A percentile compares a stretch with the other conserved stretches of the same genome.
Evolutionary conservation across 2,888 invertebrate species (phyloP).

Genomic region (Stratiomys singularior): DNA sequence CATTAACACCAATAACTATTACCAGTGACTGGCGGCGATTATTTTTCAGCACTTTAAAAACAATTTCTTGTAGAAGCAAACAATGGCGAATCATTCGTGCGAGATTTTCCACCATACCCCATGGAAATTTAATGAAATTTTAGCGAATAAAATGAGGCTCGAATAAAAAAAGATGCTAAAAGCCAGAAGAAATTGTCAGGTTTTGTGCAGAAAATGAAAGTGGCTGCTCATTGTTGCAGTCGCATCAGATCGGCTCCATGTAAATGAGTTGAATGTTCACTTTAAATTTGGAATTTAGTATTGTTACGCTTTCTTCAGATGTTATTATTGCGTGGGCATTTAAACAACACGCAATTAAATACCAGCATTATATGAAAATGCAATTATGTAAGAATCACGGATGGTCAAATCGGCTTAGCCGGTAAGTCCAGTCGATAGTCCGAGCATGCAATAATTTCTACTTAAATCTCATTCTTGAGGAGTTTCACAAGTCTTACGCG

Average conservation of each 20-base stretch:
- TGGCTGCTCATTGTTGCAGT: constrained; percentile 8
- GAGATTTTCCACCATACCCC: neutral
- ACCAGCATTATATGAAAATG: constrained; percentile 19
- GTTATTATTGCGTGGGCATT: constrained; percentile 30
- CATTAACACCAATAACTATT: neutral
- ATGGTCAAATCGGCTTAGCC: neutral
- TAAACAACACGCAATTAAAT: constrained; percentile 19
- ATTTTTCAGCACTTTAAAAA: neutral
- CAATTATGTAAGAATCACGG: neutral
- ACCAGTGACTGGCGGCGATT: neutral
- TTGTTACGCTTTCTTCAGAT: constrained; percentile 39
- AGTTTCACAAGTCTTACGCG: too few species aligned
- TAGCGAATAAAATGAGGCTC: neutral
- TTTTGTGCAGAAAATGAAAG: constrained; percentile 38
- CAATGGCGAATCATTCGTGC: constrained; percentile 21
- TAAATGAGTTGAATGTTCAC: constrained; percentile 18
- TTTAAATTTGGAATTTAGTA: constrained; percentile 21
- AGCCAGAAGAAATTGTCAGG: neutral
- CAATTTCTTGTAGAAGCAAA: neutral
- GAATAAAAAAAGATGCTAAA: neutral
- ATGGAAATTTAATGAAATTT: constrained; percentile 12
- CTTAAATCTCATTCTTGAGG: too few species aligned
- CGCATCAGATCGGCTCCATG: constrained; percentile 1
- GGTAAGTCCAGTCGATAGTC: too few species aligned
- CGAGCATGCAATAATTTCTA: too few species aligned